Base-by-base conservation (phyloP, 2,113 vertebrate species). In the Corvus moneduloides region DNA sequence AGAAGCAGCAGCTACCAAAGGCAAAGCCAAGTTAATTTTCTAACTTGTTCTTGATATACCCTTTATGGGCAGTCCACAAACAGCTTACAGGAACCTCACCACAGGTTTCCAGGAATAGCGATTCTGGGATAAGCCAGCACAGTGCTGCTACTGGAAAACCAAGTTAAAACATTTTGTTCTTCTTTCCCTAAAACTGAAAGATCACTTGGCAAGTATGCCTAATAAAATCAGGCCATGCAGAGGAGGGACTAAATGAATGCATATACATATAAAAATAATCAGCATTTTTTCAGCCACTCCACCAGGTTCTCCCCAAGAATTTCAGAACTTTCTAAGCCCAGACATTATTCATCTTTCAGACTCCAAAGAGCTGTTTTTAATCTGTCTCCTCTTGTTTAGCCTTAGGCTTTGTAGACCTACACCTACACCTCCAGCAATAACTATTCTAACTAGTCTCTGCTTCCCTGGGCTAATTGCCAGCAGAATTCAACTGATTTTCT, bases 391-490 rank as follows among this genome's bases (percentile, higher is more conserved):
- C 64, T 87, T 72, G 68, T 92, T 95, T 84, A 78, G 56, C 80
- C 64, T 84, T 55, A 77, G 55, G 90, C 55, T 86, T 94, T 32
- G 20, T 67, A 92, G 82, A 62, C 48, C 78, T 64, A 14, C 62
- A 84, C 73, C 66, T 85, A 48, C 37, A 87, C 88, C 88, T 86
- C 79, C 67, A 90, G 92, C 51, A 88, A 77, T 55, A 94, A 92
- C 92, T 92, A 94, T 55, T 93, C 67, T 78, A 87, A 95, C 39
- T 63, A 86, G 86, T 69, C 55, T 77, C 83, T 81, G 59, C 51
- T 87, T 74, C 91, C 48, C 68, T 72, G 68, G 89, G 89, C 76
- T 81, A 90, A 93, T 86, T 93, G 92, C 91, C 94, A 93, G 51
- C 52, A 95, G 79, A 95, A 86, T 77, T 43, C 22, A 67, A 89